A percentile compares a stretch with the other conserved stretches of the same genome.
Evolutionary conservation across 1,140 invertebrate species (phyloP).

Genomic region (Drosophila punjabiensis): DNA sequence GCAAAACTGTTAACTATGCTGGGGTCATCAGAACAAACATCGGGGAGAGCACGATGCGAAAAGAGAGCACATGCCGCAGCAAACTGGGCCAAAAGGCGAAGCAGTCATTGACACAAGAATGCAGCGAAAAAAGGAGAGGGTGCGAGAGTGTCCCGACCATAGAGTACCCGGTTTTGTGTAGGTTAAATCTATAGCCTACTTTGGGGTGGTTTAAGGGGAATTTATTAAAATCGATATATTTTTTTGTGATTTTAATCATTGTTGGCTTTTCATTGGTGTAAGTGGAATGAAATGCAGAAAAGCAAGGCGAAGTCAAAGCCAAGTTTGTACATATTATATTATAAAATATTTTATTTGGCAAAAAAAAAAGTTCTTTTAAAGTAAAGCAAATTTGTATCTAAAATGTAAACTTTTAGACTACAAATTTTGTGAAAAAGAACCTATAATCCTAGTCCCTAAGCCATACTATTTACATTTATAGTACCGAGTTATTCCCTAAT

Average conservation of each 20-base stretch:
- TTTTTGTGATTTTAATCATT: not conserved
- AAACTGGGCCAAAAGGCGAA: constrained; percentile 81
- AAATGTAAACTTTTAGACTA: not conserved
- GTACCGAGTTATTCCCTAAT: not conserved
- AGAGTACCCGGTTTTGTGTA: not conserved
- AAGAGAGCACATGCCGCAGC: constrained; percentile 14
- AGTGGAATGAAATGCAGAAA: not conserved
- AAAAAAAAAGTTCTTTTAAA: not conserved
- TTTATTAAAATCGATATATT: not conserved
- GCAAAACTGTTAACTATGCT: constrained; percentile 75
- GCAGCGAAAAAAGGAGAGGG: constrained; percentile 9
- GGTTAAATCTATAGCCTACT: not conserved
- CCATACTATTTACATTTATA: not conserved
- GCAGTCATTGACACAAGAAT: constrained; percentile 75
- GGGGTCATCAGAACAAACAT: constrained; percentile 57
- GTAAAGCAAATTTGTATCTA: not conserved
- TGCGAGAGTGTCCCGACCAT: not conserved
- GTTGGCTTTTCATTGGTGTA: not conserved
- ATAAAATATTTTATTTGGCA: too few species aligned
- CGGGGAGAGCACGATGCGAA: constrained; percentile 4
- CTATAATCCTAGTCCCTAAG: not conserved
- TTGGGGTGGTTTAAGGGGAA: not conserved
- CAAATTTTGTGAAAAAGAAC: not conserved
- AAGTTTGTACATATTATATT: too few species aligned
- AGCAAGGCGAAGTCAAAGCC: too few species aligned